phyloP scores from a whole-genome alignment of 35 echinoderm and acorn worm genomes.

The Ophiothrix spiculata region DNA sequence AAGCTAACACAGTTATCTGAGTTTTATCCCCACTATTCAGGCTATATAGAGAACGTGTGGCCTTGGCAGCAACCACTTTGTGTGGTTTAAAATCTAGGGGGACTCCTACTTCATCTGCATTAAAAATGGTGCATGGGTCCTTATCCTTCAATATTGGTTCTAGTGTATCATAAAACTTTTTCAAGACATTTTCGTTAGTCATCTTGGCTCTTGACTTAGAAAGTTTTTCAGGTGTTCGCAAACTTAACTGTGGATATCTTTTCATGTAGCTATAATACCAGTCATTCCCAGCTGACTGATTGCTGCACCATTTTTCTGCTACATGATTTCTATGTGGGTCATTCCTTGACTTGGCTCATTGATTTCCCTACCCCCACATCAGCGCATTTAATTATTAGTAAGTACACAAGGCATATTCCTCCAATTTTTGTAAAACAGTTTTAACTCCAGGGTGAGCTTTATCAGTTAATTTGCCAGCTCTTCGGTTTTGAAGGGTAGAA shows the following conservation, averaged over 20 bases:
- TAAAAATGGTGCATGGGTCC: background rate
- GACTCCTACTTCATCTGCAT: background rate
- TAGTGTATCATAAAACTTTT: background rate
- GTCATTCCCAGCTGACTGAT: background rate
- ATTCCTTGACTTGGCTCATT: background rate
- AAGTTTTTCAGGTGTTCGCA: background rate
- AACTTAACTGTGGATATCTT: background rate
- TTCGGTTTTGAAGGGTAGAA: background rate
- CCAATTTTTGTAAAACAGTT: background rate
- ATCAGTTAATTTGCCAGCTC: background rate
- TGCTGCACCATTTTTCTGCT: background rate
- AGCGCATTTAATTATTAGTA: background rate
- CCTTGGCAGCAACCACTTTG: background rate
- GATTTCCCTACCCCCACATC: background rate
- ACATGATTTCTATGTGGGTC: background rate
- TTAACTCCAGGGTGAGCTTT: background rate
- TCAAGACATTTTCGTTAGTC: background rate
- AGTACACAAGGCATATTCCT: background rate
- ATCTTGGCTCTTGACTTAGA: background rate
- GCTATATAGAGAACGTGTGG: background rate
- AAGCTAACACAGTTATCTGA: background rate
- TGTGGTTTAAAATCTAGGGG: background rate
- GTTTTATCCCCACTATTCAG: background rate
- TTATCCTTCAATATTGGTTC: background rate
- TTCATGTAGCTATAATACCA: background rate